Evolutionary conservation across 2,888 invertebrate genomes (phyloP), one percentile per base, ranked within the genome.

Genomic region (Adelphocoris suturalis): DNA sequence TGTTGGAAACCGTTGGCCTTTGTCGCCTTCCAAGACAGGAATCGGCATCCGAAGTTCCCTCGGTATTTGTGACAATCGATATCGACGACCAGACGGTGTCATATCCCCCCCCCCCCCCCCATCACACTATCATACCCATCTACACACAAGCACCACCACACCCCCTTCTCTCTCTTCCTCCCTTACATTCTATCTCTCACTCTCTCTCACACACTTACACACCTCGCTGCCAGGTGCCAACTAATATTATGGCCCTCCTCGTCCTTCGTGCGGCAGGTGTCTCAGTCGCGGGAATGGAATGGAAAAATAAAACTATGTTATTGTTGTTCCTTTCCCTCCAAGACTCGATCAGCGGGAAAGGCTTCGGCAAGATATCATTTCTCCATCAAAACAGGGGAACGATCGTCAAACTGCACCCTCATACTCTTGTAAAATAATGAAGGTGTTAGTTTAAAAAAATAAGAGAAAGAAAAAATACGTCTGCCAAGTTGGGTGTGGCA

Each of bases 61-160:
- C 47, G 78, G 78, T 78, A 78, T 78, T 78, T 78, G 78, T 37
- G 78, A 78, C 78, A 47, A 78, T 78, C 78, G 78, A 78, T 78
- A 37, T 47, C 28, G 78, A 78, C 68, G 23, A 68, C 68, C 68
- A 68, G 68, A 68, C 68, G 68, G 68, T 68, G 68, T 57, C 57
- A 57, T 37, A 76, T 76, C 16, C 76, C 28, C 27, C 76, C 27
- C 27, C 28, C 13, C 76, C 23, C 52, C 52, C 37, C 7, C 37
- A 16, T 11, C 52, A 16, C 52, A 61, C 61, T 61, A 19, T 3
- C 23, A 57, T 37, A 37, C 37, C 37, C 37, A 52, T 52, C 52
- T 52, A 52, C 12, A 52, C 52, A 28, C 28, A 13, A 4, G 13
- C 9, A 75, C 23, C 16, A 11, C 2, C 75, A 1, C 75, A 2